Conservation (phyloP, 2,888 invertebrate genomes). For the Masnerella sp. region DNA sequence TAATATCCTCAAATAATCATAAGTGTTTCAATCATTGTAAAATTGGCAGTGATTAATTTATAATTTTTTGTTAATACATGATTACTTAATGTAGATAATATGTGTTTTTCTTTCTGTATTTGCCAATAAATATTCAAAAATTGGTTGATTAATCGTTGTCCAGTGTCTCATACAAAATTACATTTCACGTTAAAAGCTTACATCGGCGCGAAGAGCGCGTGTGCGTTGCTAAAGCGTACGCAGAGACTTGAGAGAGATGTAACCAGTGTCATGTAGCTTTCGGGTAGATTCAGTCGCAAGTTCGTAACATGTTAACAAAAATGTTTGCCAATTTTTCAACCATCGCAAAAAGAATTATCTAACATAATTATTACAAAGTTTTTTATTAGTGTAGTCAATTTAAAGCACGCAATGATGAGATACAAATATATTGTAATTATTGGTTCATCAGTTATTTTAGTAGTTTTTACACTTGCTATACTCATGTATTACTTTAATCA, state of each 20-base stretch:
- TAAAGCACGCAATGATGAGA: conserved; percentile 67
- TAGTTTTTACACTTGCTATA: conserved; percentile 67
- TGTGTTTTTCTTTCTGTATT: no score
- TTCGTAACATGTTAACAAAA: conserved; percentile 23
- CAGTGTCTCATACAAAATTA: neutral
- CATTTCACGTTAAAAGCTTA: conserved; percentile 19
- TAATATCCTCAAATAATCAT: neutral
- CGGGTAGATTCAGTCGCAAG: conserved; percentile 41
- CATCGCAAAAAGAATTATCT: neutral
- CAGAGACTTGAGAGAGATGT: conserved; percentile 38
- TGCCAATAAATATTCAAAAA: no score
- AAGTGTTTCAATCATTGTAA: neutral
- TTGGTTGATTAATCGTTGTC: no score
- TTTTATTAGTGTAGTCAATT: no score
- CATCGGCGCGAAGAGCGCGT: conserved; percentile 60
- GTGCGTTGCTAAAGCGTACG: conserved; percentile 54
- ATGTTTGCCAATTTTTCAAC: conserved; percentile 9
- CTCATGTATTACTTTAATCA: conserved; percentile 74
- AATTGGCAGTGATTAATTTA: no score
- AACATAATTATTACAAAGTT: no score
- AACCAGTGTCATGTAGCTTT: conserved; percentile 51
- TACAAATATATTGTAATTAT: conserved; percentile 69
- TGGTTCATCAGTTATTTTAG: conserved; percentile 68
- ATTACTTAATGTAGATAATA: no score
- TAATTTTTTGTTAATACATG: no score